Base-by-base conservation (phyloP, 2,888 invertebrate species). In the Leptothorax acervorum region DNA sequence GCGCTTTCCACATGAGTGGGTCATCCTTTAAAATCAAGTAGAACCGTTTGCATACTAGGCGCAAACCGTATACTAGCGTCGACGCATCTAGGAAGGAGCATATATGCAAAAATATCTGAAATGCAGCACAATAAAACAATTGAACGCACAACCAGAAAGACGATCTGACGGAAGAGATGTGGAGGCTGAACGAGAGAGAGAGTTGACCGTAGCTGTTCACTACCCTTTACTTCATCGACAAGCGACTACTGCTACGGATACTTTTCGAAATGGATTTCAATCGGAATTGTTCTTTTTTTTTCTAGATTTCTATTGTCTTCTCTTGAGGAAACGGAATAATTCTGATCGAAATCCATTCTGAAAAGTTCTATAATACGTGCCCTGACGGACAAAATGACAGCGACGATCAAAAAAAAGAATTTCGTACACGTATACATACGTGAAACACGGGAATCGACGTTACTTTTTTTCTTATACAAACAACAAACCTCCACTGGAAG, bases 41-140 rank as follows among this genome's bases (percentile, higher is more conserved):
- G 91, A 96, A 96, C 88, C 96, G 95, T 91, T 95, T 95, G 92
- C 96, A 96, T 8, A 96, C 96, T 91, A 95, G 95, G 82, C 96
- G 95, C 78, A 96, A 92, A 31, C 95, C 95, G 70, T 95, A 94
- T 91, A 95, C 95, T 86, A 96, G 93, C 89, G 96, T 96, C 88
- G 95, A 95, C 85, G 96, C 96, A 93, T 96, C 96, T 91, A 96
- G 89, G 91, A 95, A 96, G 48, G 96, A 96, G 91, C 96, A 96
- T 92, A 96, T 96, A 93, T 96, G 96, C 86, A 96, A 94, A 88
- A 96, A 95, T 89, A 96, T 95, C 96, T 96, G 95, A 78, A 95
- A 95, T 74, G 86, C 78, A 82, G 9, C 15, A 83, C 84, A 84
- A 57, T 48, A 65, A 70, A 60, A 53, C 68, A 39, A 39, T 28